Base-by-base conservation (phyloP, 2,888 invertebrate genomes). In the Ypsolopha sequella region DNA sequence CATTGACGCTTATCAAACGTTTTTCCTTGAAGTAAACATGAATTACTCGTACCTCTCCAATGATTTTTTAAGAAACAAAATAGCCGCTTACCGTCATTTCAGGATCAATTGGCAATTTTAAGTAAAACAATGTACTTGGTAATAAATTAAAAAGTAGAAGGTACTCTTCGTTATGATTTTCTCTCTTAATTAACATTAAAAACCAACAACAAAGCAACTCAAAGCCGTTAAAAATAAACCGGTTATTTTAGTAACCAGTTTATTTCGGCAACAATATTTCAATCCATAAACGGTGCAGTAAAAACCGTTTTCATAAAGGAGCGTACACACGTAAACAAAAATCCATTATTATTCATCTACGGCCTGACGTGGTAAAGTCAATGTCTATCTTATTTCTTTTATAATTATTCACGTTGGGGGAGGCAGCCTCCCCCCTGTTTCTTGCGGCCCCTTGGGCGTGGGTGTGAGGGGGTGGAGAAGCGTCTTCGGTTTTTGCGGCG, bases 381-480 rank as follows among this genome's bases (percentile, higher is more conserved):
- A 81, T 84, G 84, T 84, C 85, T 85, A 82, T 86, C 84, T 85
- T 85, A 85, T 85, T 85, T 86, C 85, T 86, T 86, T 85, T 84
- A 82, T 86, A 86, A 86, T 86, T 86, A 86, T 85, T 85, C 85
- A 84, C 73, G 68, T 72, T 62, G 61, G 62, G 69, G 65, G 63
- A 41, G 44, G 48, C 43, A 14, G 8, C 36, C 11, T 53, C 57
- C 56, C 58, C 58, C 59, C 56, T n/a, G 60, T 60, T 11, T 1
- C 24, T 14, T n/a, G n/a, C 36, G 7, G 33, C 65, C 66, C 66
- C 58, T 54, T 36, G 53, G 60, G 64, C 65, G 73, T 73, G 63
- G 69, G 68, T n/a, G 74, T 70, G 70, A 72, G 74, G 73, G 70
- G 72, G 73, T 14, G 7, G 36, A 9, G 47, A 34, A 76, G 76